Evolutionary conservation across 2,888 invertebrate species (phyloP), one percentile per base, ranked within the genome.

Genomic region (Metallyticus violacea): DNA sequence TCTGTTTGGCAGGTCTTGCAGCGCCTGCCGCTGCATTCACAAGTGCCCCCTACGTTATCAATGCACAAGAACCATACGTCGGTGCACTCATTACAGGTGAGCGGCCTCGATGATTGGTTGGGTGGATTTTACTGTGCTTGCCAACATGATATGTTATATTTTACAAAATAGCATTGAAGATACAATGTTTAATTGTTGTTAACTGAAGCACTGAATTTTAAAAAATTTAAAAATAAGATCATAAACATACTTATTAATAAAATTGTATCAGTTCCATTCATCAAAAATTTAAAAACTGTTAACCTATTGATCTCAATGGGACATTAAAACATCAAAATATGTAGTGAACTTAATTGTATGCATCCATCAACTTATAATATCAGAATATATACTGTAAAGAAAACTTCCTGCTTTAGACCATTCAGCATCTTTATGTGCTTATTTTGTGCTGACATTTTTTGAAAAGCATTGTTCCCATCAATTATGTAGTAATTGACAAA

Each of bases 51-150:
- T 98, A 97, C 91, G 96, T 97, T 90, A 96, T 97, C 90, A 97
- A 97, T 92, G 95, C 97, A 85, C 96, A 96, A 91, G 96, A 96
- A 89, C 98, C 97, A 40, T 98, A 98, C 92, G 96, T 97, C 90
- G 94, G 95, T 90, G 95, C 96, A 87, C 93, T 97, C 91, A 95
- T 96, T 90, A 95, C 97, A 91, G 95, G 92, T 87, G 84, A 87
- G 83, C 26, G 27, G 77, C 22, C 27, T 76, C 27, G 76, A 22
- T 82, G 82, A 82, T 76, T 26, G 76, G 26, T 82, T 82, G 82
- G 76, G 27, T 82, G 76, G 22, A 62, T 22, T 62, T 29, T 30
- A 27, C 9, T 25, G 22, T 76, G 26, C 27, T 30, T 81, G 7
- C 30, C 25, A 25, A 78, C 77, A n/a, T 26, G 28, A 6, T 27